Conservation (phyloP, 2,113 vertebrate genomes). For the Rhinopomastus cyanomelas region DNA sequence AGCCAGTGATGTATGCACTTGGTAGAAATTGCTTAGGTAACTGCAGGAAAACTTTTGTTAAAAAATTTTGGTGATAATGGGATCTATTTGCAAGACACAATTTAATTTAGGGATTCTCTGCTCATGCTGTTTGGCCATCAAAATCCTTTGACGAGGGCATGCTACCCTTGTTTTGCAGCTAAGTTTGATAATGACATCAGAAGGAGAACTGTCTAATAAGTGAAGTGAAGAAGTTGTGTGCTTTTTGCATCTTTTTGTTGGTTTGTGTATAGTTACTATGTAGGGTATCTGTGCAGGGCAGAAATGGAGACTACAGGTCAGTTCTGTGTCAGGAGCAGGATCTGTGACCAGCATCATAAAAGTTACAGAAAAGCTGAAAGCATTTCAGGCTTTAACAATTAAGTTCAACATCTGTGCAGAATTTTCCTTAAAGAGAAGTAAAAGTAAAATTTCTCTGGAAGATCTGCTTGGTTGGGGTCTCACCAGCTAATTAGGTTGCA, state of each 20-base stretch:
- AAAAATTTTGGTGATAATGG: neutral
- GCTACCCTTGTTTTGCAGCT: slow-evolving; percentile 20
- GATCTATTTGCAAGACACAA: neutral
- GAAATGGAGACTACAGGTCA: neutral
- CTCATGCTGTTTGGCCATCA: neutral
- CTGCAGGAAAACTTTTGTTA: neutral
- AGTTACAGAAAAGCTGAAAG: neutral
- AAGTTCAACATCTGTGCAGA: neutral
- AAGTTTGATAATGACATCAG: neutral
- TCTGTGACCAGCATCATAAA: neutral
- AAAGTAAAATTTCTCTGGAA: neutral
- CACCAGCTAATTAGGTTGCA: neutral
- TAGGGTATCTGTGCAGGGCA: neutral
- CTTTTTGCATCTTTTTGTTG: neutral
- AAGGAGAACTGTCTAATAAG: neutral
- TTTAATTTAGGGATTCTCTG: neutral
- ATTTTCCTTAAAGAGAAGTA: neutral
- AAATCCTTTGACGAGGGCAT: slow-evolving; percentile 4
- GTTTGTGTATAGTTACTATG: neutral
- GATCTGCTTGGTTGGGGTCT: neutral
- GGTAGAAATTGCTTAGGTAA: neutral
- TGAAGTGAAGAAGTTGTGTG: neutral
- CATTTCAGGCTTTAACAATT: neutral
- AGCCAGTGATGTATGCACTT: neutral
- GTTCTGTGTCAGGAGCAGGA: neutral